These are phyloP conservation scores for Pseudomyrmex dendroicus DNA, from an alignment of 1,140 invertebrate genomes.

Conservation along the genomic window DNA sequence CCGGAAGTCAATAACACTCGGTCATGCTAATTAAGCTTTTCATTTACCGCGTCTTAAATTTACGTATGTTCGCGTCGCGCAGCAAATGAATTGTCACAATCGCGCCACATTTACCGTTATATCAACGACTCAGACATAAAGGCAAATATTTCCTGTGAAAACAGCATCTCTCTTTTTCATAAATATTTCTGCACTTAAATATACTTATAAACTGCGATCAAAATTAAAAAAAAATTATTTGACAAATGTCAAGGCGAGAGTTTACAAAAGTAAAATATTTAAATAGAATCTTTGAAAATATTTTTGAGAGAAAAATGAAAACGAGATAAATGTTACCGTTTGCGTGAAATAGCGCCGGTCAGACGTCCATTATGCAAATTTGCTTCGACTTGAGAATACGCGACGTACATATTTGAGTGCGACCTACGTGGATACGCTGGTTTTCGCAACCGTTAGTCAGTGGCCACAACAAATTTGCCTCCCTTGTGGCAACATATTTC, in stretches of 20 bases:
- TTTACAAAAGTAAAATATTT: too few species aligned
- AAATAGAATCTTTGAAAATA: too few species aligned
- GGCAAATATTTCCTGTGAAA: neutral
- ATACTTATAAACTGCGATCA: too few species aligned
- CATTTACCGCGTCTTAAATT: slow-evolving; percentile 11
- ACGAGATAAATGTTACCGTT: neutral
- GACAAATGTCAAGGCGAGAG: too few species aligned
- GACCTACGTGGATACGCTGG: neutral
- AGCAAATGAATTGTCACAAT: slow-evolving; percentile 10
- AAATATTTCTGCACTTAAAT: too few species aligned
- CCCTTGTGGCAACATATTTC: slow-evolving; percentile 65
- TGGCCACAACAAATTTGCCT: slow-evolving; percentile 74
- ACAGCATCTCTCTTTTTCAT: neutral
- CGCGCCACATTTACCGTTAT: slow-evolving; percentile 3
- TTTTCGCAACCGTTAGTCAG: slow-evolving; percentile 77
- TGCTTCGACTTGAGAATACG: neutral
- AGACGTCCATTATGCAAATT: neutral
- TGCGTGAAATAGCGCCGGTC: neutral
- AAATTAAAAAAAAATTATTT: too few species aligned
- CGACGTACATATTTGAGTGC: too few species aligned
- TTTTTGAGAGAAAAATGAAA: neutral
- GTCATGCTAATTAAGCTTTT: slow-evolving; percentile 53
- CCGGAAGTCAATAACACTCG: slow-evolving; percentile 44
- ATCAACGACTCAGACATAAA: neutral
- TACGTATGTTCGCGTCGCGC: neutral